Conservation (phyloP, 2,888 invertebrate species). For the Cephus nigrinus region DNA sequence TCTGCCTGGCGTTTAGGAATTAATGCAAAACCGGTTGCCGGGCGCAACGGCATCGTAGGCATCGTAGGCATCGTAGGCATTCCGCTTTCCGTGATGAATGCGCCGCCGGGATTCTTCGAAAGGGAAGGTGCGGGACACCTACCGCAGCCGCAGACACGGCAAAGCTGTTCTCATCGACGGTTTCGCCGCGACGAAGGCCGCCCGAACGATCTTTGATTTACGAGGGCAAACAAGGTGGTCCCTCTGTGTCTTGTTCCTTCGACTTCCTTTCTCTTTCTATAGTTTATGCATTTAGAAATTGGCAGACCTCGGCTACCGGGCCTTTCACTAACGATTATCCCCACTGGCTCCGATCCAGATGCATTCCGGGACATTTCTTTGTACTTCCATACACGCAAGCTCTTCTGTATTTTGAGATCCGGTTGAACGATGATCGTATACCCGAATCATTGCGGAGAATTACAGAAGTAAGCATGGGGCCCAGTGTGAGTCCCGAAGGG, state of each 20-base stretch:
- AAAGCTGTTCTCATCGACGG: slow-evolving; percentile 4
- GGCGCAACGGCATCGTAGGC: neutral
- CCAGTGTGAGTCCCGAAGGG: neutral
- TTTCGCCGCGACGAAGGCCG: slow-evolving; percentile 10
- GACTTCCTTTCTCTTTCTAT: neutral
- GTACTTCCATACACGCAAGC: neutral
- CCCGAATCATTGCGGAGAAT: neutral
- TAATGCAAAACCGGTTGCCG: neutral
- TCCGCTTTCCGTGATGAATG: slow-evolving; percentile 19
- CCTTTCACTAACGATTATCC: neutral
- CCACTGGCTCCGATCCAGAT: neutral
- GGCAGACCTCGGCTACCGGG: neutral
- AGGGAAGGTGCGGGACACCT: slow-evolving; percentile 24
- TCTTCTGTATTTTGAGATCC: neutral
- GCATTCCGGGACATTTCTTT: neutral
- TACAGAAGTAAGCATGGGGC: neutral
- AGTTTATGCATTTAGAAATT: neutral
- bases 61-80: neutral
- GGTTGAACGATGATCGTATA: neutral
- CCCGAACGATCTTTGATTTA: slow-evolving; percentile 38
- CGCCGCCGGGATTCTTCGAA: slow-evolving; percentile 18
- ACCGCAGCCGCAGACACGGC: slow-evolving; percentile 22
- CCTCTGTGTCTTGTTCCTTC: slow-evolving; percentile 15
- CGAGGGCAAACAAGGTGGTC: slow-evolving; percentile 43
- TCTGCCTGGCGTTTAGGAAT: neutral